Percentiles rank a stretch among this genome's conserved stretches.
Evolutionary conservation across 2,797 vertebrate genomes (phyloP).

Genomic region (Amphiprion clarkii): DNA sequence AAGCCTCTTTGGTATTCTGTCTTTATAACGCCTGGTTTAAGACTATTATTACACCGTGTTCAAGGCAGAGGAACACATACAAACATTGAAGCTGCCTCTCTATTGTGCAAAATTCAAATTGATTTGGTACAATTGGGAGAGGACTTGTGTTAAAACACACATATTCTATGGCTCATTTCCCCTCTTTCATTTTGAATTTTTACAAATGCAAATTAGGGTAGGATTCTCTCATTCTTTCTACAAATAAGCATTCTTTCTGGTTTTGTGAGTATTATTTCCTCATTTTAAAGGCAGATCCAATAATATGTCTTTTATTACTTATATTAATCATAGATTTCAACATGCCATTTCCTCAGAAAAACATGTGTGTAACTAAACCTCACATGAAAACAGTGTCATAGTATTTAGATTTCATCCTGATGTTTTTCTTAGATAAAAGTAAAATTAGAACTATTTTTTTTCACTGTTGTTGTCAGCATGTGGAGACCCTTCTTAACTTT

Average conservation of each 20-base stretch:
- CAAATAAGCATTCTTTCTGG: constrained; percentile 29
- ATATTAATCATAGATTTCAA: constrained; percentile 34
- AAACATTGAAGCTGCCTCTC: constrained; percentile 75
- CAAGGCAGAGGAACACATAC: constrained; percentile 79
- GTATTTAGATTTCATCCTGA: constrained; percentile 67
- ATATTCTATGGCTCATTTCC: constrained; percentile 81
- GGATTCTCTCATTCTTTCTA: constrained; percentile 44
- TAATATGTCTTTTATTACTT: constrained; percentile 19
- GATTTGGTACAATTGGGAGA: constrained; percentile 78
- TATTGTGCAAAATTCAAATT: constrained; percentile 79
- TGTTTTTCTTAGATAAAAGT: constrained; percentile 62
- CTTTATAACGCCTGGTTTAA: constrained; percentile 81
- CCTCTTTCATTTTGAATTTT: constrained; percentile 63
- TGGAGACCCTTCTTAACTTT: constrained; percentile 37
- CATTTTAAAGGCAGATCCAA: constrained; percentile 33
- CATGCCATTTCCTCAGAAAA: constrained; percentile 9
- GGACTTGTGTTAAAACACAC: constrained; percentile 82
- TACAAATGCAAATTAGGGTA: constrained; percentile 65
- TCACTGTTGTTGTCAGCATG: constrained; percentile 36
- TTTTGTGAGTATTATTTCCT: constrained; percentile 30
- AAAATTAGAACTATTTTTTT: constrained; percentile 42
- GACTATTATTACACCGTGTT: constrained; percentile 83
- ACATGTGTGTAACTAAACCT: constrained; percentile 14
- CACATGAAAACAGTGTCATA: constrained; percentile 27
- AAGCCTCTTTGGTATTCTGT: constrained; percentile 89